A percentile compares a stretch with the other conserved stretches of the same genome.
Evolutionary conservation across 2,888 invertebrate genomes (phyloP).

Genomic region (Acanthosepion lycidas): DNA sequence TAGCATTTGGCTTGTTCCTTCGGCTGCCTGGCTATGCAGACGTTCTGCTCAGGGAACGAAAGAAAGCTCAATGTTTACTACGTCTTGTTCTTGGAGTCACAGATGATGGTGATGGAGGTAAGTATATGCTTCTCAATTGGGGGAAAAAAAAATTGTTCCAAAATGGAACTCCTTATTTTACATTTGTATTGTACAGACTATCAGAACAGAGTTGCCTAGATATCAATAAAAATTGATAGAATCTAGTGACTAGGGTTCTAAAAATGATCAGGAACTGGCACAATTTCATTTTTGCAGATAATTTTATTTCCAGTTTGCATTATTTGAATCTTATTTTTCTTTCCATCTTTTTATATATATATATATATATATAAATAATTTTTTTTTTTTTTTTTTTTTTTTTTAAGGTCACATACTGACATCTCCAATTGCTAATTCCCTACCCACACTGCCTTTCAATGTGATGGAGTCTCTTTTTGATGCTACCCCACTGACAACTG

Average conservation of each 20-base stretch:
- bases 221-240: too few relatives aligned
- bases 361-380: too few relatives aligned
- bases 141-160: too few relatives aligned
- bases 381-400: constrained; percentile 24
- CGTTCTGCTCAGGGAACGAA: constrained; percentile 86
- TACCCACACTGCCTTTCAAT: constrained; percentile 82
- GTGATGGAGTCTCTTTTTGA: constrained; percentile 85
- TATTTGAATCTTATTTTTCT: background rate
- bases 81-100: constrained; percentile 91
- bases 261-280: too few relatives aligned
- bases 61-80: constrained; percentile 87
- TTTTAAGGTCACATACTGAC: constrained; percentile 80
- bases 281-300: background rate
- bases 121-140: constrained; percentile 62
- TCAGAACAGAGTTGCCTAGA: too few relatives aligned
- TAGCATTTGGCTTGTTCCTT: constrained; percentile 91
- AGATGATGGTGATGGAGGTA: constrained; percentile 92
- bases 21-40: constrained; percentile 93
- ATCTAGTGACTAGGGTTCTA: too few relatives aligned
- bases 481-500: constrained; percentile 83
- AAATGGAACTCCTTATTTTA: too few relatives aligned
- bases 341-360: background rate
- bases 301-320: background rate
- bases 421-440: constrained; percentile 81
- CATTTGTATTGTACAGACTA: too few relatives aligned